phyloP scores from a whole-genome alignment of 2,113 vertebrate genomes.

The Potamarius usumacintae region DNA sequence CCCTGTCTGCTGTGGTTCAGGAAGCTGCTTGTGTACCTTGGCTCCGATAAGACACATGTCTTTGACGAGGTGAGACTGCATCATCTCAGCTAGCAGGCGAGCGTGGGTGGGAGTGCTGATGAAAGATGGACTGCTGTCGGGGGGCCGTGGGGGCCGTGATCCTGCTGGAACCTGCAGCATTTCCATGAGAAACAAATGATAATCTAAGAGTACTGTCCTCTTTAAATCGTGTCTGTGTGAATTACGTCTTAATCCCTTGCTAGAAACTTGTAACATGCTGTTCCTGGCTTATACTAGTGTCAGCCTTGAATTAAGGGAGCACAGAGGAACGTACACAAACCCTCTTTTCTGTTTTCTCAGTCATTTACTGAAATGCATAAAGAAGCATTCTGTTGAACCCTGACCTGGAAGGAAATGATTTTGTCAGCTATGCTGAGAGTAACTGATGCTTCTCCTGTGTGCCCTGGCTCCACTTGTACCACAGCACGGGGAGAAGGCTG shows the following conservation, averaged over 20 bases:
- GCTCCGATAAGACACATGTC: conserved; percentile 94
- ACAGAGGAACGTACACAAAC: background rate
- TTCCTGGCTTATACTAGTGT: background rate
- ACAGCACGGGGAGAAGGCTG: conserved; percentile 67
- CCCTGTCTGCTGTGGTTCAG: background rate
- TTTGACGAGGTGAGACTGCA: conserved; percentile 94
- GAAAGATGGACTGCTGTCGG: conserved; percentile 71
- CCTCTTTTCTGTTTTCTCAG: background rate
- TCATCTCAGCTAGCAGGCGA: conserved; percentile 88
- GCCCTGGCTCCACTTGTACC: conserved; percentile 66
- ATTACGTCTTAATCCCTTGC: background rate
- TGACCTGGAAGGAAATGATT: conserved; percentile 85
- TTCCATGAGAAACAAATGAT: conserved; percentile 33
- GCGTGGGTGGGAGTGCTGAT: conserved; percentile 85
- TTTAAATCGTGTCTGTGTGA: background rate
- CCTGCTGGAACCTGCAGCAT: conserved; percentile 83
- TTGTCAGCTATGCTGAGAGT: conserved; percentile 75
- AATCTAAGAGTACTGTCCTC: conserved; percentile 6
- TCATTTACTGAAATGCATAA: background rate
- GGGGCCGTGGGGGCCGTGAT: conserved; percentile 64
- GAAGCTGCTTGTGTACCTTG: conserved; percentile 79
- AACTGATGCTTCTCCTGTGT: conserved; percentile 72
- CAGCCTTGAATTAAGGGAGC: background rate
- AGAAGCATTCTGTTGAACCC: background rate
- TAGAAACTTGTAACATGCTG: background rate